Conservation (phyloP, 2,113 vertebrate species). For the Empidonax alnorum region DNA sequence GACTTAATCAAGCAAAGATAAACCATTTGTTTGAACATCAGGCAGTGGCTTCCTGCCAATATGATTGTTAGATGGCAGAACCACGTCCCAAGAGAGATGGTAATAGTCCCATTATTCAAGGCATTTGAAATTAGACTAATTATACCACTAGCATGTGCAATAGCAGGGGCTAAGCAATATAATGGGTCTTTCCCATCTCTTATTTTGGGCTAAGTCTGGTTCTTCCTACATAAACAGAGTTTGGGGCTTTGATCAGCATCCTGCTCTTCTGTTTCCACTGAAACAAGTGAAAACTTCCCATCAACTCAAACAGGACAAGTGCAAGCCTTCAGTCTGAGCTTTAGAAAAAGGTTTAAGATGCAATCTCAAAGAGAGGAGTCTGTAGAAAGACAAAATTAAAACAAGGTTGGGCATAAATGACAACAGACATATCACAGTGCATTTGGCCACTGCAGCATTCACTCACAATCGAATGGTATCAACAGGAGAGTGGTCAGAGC, state of each 20-base stretch:
- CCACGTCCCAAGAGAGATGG: not conserved
- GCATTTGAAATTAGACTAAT: conserved; percentile 23
- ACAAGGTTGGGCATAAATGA: not conserved
- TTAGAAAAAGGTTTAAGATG: not conserved
- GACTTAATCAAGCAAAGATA: conserved; percentile 49
- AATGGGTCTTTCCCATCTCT: not conserved
- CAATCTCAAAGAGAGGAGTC: not conserved
- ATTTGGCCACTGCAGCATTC: not conserved
- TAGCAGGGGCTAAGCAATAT: not conserved
- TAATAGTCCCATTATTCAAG: not conserved
- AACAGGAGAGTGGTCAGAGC: not conserved
- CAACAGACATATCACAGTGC: not conserved
- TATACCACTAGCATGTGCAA: not conserved
- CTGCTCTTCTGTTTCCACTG: not conserved
- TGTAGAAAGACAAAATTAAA: not conserved
- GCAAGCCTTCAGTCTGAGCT: not conserved
- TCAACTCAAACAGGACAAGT: not conserved
- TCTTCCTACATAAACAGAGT: not conserved
- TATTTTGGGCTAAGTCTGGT: not conserved
- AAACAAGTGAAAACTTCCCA: not conserved
- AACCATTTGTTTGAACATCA: conserved; percentile 43
- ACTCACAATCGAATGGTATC: not conserved
- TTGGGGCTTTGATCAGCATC: not conserved
- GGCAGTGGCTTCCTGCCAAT: conserved; percentile 8
- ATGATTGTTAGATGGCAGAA: conserved; percentile 1